Conservation (phyloP, 2,888 invertebrate species). For the Limenitis camilla region DNA sequence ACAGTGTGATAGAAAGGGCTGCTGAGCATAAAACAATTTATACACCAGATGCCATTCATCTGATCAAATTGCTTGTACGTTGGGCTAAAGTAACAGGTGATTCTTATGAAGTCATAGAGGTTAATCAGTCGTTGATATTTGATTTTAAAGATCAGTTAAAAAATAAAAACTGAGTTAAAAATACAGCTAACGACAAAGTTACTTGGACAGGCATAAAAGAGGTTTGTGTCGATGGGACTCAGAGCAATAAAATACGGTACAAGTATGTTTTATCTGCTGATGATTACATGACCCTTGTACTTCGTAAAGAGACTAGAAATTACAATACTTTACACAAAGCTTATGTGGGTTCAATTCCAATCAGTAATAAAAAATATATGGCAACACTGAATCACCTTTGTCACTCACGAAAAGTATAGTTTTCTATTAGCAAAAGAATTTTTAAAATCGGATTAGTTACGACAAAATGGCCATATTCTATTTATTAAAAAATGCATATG, state of each 20-base stretch:
- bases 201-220: not conserved
- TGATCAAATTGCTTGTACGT: not conserved
- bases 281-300: not conserved
- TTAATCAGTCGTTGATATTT: not conserved
- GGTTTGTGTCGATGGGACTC: not conserved
- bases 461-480: no score
- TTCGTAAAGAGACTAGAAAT: not conserved
- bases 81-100: not conserved
- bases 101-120: not conserved
- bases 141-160: not conserved
- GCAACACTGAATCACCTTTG: no score
- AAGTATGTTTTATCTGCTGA: no score
- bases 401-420: no score
- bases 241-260: not conserved
- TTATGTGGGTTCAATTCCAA: not conserved
- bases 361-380: not conserved
- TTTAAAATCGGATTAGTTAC: no score
- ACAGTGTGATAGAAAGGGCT: not conserved
- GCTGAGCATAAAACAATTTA: not conserved
- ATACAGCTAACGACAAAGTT: not conserved
- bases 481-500: no score
- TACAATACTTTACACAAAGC: not conserved
- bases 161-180: not conserved
- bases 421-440: no score
- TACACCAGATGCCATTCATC: conserved; percentile 1